Evolutionary conservation across 2,797 vertebrate genomes (phyloP).

Genomic region (Phrynocephalus forsythii): DNA sequence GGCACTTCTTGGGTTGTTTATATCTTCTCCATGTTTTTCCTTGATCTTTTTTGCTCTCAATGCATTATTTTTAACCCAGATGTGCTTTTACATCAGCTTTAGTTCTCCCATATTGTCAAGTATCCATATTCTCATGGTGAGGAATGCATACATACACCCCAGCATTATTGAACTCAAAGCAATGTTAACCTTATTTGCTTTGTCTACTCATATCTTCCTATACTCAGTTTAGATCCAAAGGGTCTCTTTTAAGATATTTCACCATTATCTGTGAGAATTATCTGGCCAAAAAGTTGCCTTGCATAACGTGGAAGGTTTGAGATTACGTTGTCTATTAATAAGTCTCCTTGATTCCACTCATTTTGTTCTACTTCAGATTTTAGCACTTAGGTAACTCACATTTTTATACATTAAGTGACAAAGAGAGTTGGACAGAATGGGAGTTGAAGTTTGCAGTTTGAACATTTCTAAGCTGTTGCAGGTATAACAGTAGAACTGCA

Average conservation of each 20-base stretch:
- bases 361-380: background rate
- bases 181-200: background rate
- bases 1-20: background rate
- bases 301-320: background rate
- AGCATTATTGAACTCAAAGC: background rate
- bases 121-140: background rate
- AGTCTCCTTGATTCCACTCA: background rate
- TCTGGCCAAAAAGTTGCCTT: background rate
- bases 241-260: background rate
- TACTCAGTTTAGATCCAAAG: background rate
- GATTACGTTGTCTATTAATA: background rate
- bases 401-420: background rate
- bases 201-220: background rate
- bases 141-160: background rate
- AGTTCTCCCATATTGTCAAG: background rate
- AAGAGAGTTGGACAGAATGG: background rate
- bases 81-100: background rate
- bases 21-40: background rate
- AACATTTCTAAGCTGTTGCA: conserved; percentile 26
- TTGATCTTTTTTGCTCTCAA: background rate
- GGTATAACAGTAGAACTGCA: background rate
- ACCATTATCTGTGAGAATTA: background rate
- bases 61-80: too few relatives aligned
- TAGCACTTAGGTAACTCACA: conserved; percentile 1
- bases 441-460: background rate